Evolutionary conservation across 2,888 invertebrate species (phyloP).

Genomic region (Syrphus vitripennis): DNA sequence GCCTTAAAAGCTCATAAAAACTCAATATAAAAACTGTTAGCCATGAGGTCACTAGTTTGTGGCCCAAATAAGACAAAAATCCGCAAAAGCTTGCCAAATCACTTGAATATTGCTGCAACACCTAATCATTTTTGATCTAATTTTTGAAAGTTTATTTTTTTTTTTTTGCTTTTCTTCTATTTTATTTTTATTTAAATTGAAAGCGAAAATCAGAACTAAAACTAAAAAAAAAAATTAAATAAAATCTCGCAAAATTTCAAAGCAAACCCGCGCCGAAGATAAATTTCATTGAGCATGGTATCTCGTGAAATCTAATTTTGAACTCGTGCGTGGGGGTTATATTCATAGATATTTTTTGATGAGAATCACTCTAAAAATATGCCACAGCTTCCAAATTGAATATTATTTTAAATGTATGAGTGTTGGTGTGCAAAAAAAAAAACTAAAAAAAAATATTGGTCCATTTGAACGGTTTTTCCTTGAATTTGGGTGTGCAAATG

Average conservation of each 20-base stretch:
- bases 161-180: not conserved
- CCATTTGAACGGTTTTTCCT: slow-evolving; percentile 37
- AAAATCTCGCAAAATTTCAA: slow-evolving; percentile 35
- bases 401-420: not conserved
- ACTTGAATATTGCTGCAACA: slow-evolving; percentile 16
- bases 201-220: not conserved
- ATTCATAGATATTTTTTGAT: slow-evolving; percentile 70
- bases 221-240: slow-evolving; percentile 3
- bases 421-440: slow-evolving; percentile 46
- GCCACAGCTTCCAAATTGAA: slow-evolving; percentile 67
- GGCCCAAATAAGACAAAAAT: slow-evolving; percentile 38
- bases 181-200: not conserved
- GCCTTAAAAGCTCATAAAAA: slow-evolving; percentile 57
- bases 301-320: slow-evolving; percentile 68
- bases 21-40: slow-evolving; percentile 5
- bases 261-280: slow-evolving; percentile 44
- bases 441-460: not conserved
- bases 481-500: slow-evolving; percentile 52
- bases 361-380: slow-evolving; percentile 71
- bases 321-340: slow-evolving; percentile 53
- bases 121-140: slow-evolving; percentile 28
- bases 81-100: slow-evolving; percentile 16
- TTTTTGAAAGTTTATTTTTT: slow-evolving; percentile 5
- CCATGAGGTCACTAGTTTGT: slow-evolving; percentile 45
- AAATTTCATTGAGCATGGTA: slow-evolving; percentile 63